Percentiles rank a stretch among this genome's conserved stretches.
Evolutionary conservation across 2,888 invertebrate genomes (phyloP).

Genomic region (Elegia similella): DNA sequence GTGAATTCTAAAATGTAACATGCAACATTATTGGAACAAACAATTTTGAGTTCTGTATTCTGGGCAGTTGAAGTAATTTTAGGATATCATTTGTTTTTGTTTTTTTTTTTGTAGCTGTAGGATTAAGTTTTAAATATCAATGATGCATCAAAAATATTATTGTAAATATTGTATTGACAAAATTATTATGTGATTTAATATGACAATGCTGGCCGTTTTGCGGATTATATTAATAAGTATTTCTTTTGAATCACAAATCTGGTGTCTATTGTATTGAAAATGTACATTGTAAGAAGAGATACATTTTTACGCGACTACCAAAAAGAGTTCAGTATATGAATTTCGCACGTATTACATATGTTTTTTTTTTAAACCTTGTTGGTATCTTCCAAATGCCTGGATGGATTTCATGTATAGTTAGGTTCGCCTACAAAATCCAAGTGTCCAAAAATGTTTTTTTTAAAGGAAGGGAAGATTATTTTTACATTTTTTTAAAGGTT

Average conservation of each 20-base stretch:
- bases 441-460: too few species aligned
- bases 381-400: too few species aligned
- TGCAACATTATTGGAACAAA: not conserved
- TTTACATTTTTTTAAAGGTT: too few species aligned
- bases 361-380: too few species aligned
- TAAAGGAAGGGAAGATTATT: too few species aligned
- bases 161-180: slow-evolving; percentile 9
- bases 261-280: too few species aligned
- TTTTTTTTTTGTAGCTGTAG: not conserved
- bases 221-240: not conserved
- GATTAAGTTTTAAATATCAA: slow-evolving; percentile 3
- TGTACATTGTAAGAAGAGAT: too few species aligned
- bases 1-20: not conserved
- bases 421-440: too few species aligned
- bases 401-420: too few species aligned
- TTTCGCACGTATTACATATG: too few species aligned
- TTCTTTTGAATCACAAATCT: not conserved
- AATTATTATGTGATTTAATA: slow-evolving; percentile 6
- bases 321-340: too few species aligned
- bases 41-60: not conserved
- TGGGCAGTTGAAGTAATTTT: not conserved
- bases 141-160: not conserved
- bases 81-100: not conserved
- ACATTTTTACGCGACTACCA: too few species aligned
- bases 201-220: not conserved